Conservation (phyloP, 1,140 invertebrate genomes). For the Trichonephila inaurata region DNA sequence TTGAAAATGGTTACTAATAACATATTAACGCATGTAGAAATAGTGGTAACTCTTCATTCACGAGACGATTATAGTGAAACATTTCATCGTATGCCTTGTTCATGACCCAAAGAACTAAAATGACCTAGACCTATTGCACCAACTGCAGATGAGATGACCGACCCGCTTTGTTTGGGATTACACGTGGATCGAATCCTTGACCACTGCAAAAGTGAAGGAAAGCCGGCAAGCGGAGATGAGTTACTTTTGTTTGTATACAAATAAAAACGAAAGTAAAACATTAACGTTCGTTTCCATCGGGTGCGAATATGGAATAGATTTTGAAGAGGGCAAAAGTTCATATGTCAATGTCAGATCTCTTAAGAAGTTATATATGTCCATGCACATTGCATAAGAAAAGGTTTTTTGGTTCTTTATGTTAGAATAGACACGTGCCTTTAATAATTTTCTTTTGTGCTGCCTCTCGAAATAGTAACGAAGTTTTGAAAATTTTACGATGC, state of each 20-base stretch:
- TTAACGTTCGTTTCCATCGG: too few species aligned
- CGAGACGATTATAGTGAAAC: not conserved
- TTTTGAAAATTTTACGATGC: too few species aligned
- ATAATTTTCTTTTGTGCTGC: too few species aligned
- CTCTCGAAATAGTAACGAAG: too few species aligned
- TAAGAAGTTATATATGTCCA: too few species aligned
- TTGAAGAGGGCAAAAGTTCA: too few species aligned
- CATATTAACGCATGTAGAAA: not conserved
- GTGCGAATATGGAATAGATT: too few species aligned
- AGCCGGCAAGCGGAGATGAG: not conserved
- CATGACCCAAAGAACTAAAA: conserved; percentile 1
- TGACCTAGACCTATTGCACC: conserved; percentile 26
- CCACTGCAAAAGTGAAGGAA: conserved; percentile 19
- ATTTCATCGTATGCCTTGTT: not conserved
- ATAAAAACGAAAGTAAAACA: too few species aligned
- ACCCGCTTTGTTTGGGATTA: conserved; percentile 5
- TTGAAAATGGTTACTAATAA: not conserved
- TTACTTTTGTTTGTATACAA: not conserved
- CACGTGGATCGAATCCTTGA: not conserved
- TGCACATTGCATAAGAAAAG: too few species aligned
- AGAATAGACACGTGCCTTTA: too few species aligned
- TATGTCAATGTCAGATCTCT: too few species aligned
- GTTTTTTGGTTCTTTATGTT: too few species aligned
- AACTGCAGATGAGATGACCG: conserved; percentile 1
- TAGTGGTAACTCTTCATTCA: not conserved